Conservation (phyloP, 1,140 invertebrate species). For the Pomacea maculata region DNA sequence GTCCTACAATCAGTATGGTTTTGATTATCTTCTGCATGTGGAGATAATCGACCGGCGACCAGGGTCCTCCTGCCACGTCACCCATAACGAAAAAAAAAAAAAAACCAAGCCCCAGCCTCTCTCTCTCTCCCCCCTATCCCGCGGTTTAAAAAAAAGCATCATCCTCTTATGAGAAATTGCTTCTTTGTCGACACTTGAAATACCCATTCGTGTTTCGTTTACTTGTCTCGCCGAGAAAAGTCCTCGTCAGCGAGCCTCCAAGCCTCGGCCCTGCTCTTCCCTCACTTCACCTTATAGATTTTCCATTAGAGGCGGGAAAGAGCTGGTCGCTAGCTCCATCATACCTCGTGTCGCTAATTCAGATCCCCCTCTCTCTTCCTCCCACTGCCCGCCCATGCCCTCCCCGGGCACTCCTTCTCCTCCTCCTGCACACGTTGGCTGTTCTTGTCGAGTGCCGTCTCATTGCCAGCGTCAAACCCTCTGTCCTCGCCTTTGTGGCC, state of each 20-base stretch:
- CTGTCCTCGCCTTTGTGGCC: too few species aligned
- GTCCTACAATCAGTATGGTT: too few species aligned
- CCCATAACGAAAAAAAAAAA: too few species aligned
- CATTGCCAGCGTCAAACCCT: not conserved
- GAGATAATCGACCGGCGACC: too few species aligned
- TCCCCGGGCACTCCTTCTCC: slow-evolving; percentile 2
- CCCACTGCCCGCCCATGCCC: slow-evolving; percentile 10
- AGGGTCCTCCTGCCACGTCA: too few species aligned
- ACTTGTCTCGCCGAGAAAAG: not conserved
- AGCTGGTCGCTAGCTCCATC: slow-evolving; percentile 3
- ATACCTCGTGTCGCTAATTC: slow-evolving; percentile 13
- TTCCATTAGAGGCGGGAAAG: too few species aligned
- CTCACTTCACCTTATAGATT: not conserved
- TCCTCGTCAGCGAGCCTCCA: not conserved
- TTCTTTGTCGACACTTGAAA: slow-evolving; percentile 3
- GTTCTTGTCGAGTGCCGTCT: slow-evolving; percentile 6
- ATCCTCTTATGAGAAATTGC: not conserved
- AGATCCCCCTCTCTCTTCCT: slow-evolving; percentile 12
- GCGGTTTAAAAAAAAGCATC: not conserved
- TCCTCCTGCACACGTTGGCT: slow-evolving; percentile 9
- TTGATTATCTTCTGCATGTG: too few species aligned
- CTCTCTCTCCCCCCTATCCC: too few species aligned
- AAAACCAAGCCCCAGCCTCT: too few species aligned
- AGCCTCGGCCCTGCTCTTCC: not conserved
- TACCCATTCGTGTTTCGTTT: slow-evolving; percentile 8